Percentiles rank a stretch among this genome's conserved stretches.
phyloP scores from a whole-genome alignment of 2,113 vertebrate genomes.

The Numida meleagris region DNA sequence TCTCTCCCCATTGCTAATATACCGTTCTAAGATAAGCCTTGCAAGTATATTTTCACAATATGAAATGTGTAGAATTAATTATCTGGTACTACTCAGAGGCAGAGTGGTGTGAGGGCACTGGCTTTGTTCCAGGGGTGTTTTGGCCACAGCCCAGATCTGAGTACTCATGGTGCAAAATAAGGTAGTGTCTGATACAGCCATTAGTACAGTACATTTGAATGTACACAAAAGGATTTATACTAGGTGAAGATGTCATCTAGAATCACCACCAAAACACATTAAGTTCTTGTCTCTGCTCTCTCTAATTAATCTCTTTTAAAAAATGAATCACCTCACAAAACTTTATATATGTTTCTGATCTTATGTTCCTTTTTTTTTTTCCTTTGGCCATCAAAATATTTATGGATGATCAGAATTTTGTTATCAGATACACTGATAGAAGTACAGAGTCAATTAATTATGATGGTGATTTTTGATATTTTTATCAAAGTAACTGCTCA shows the following conservation, averaged over 20 bases:
- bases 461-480: background rate
- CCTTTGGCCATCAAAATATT: background rate
- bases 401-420: background rate
- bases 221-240: background rate
- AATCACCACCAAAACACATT: background rate
- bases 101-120: background rate
- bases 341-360: slow-evolving; percentile 32
- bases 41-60: background rate
- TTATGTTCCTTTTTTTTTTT: background rate
- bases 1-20: background rate
- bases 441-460: background rate
- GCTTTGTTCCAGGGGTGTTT: background rate
- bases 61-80: background rate
- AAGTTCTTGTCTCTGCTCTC: slow-evolving; percentile 2
- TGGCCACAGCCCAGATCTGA: background rate
- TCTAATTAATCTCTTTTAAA: background rate
- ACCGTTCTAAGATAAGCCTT: background rate
- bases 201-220: background rate
- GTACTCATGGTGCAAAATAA: background rate
- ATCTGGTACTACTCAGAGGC: background rate
- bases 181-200: background rate
- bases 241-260: background rate
- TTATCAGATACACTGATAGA: background rate
- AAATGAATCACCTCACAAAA: background rate
- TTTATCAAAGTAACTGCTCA: background rate